Conservation (phyloP, 2,797 vertebrate species). For the Sciurus carolinensis region DNA sequence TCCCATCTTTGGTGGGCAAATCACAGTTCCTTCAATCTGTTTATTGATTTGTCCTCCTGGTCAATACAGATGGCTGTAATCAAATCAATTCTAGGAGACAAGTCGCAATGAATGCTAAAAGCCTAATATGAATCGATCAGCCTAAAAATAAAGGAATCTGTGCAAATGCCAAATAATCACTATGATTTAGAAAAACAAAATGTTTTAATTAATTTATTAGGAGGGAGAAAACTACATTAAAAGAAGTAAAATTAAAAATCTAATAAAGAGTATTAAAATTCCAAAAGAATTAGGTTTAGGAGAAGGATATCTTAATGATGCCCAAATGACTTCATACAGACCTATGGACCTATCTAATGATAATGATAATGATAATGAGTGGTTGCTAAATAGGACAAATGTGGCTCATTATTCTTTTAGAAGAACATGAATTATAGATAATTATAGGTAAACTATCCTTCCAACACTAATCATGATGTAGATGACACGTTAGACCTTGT, state of each 20-base stretch:
- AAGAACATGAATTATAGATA: slow-evolving; percentile 70
- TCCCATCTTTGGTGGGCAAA: slow-evolving; percentile 48
- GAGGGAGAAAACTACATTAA: slow-evolving; percentile 34
- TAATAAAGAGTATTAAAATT: slow-evolving; percentile 55
- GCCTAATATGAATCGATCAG: slow-evolving; percentile 36
- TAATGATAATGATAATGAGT: slow-evolving; percentile 26
- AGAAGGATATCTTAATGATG: slow-evolving; percentile 27
- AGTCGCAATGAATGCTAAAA: slow-evolving; percentile 26
- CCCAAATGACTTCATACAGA: slow-evolving; percentile 36
- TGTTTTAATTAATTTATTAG: slow-evolving; percentile 53
- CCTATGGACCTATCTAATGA: background rate
- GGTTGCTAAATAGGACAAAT: slow-evolving; percentile 56
- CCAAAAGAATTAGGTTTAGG: slow-evolving; percentile 25
- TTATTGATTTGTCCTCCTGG: slow-evolving; percentile 53
- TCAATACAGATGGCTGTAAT: slow-evolving; percentile 67
- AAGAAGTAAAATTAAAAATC: slow-evolving; percentile 67
- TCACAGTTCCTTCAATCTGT: slow-evolving; percentile 56
- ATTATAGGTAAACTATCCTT: slow-evolving; percentile 69
- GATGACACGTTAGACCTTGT: slow-evolving; percentile 38
- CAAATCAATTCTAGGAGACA: slow-evolving; percentile 57
- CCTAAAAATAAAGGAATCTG: slow-evolving; percentile 47
- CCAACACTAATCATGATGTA: slow-evolving; percentile 26
- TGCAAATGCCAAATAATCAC: slow-evolving; percentile 15
- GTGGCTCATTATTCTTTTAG: slow-evolving; percentile 45
- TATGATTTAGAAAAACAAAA: slow-evolving; percentile 56